These are phyloP conservation scores for Setipinna tenuifilis DNA, from an alignment of 2,797 vertebrate species.

Conservation along the genomic window DNA sequence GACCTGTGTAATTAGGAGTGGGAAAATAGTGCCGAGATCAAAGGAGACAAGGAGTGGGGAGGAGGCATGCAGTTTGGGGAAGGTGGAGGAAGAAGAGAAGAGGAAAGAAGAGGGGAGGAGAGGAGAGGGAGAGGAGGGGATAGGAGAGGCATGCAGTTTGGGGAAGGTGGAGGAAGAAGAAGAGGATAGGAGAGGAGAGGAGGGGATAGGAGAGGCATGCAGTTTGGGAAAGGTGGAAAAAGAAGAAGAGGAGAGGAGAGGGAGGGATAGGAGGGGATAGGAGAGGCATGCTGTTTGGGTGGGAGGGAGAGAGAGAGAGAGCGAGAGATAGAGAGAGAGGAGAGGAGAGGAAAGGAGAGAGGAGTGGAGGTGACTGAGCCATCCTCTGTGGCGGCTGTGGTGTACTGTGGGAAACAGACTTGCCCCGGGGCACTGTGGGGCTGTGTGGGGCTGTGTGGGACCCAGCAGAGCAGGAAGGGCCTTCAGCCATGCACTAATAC, in stretches of 20 bases:
- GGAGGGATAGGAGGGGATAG: not conserved
- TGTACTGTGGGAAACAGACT: not conserved
- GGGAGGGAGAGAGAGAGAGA: conserved; percentile 56
- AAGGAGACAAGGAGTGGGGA: too few species aligned
- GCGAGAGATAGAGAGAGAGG: conserved; percentile 49
- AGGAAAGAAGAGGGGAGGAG: too few species aligned
- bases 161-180: too few species aligned
- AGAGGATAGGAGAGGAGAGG: not conserved
- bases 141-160: conserved; percentile 30
- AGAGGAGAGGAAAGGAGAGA: conserved; percentile 43
- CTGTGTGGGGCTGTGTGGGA: not conserved
- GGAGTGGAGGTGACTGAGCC: conserved; percentile 78
- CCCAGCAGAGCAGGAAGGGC: not conserved
- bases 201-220: not conserved
- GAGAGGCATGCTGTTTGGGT: conserved; percentile 58
- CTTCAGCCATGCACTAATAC: not conserved
- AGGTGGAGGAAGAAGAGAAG: too few species aligned
- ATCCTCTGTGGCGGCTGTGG: conserved; percentile 41
- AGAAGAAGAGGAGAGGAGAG: not conserved
- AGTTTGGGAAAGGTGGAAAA: not conserved
- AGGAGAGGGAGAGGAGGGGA: not conserved
- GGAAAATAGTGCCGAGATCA: not conserved
- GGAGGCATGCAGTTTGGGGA: too few species aligned
- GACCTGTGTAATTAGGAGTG: conserved; percentile 2
- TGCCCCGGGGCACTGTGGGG: not conserved